Conservation (phyloP, 2,113 vertebrate genomes). For the Todiramphus chloris region DNA sequence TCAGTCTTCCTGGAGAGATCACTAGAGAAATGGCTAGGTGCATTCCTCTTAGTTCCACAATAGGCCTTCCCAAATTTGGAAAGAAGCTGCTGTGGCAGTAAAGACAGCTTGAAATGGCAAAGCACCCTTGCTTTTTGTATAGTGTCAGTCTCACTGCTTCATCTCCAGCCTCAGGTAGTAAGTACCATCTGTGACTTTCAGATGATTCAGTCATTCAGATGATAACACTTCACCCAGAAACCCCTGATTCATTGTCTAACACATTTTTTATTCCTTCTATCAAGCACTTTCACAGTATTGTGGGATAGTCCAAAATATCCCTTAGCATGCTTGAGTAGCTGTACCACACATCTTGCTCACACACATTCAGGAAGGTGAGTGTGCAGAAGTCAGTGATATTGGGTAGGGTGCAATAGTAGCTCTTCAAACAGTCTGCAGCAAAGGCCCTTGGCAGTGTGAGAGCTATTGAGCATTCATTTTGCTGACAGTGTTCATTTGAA, state of each 20-base stretch:
- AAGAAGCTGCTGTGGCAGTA: not conserved
- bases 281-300: not conserved
- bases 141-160: not conserved
- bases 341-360: not conserved
- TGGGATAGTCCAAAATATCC: not conserved
- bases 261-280: not conserved
- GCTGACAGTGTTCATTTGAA: not conserved
- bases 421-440: not conserved
- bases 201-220: not conserved
- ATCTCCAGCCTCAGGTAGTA: not conserved
- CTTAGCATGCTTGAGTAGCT: not conserved
- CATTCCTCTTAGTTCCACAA: not conserved
- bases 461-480: not conserved
- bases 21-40: not conserved
- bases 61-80: not conserved
- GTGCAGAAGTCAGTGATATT: not conserved
- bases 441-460: not conserved
- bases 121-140: not conserved
- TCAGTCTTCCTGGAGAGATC: not conserved
- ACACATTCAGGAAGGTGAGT: not conserved
- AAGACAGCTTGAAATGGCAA: not conserved
- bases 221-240: not conserved
- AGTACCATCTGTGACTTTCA: not conserved
- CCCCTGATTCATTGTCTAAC: not conserved
- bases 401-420: too few relatives aligned